Percentiles rank a stretch among this genome's conserved stretches.
Evolutionary conservation across 1,140 invertebrate genomes (phyloP).

Genomic region (Ladona fulva): DNA sequence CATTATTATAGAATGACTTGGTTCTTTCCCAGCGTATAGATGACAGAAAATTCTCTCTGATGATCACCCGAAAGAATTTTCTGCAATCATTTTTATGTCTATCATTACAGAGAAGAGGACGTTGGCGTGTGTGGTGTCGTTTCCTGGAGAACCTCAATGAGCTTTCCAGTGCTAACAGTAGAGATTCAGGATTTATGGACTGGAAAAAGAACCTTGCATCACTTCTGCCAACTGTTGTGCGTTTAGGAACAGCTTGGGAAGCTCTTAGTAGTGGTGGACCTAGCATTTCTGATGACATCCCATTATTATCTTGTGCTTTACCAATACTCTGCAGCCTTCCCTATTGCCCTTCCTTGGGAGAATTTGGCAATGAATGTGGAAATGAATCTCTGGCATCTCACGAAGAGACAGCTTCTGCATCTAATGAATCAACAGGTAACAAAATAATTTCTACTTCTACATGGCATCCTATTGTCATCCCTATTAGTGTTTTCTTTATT

Average conservation of each 20-base stretch:
- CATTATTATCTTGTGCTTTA: background rate
- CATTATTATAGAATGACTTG: no score
- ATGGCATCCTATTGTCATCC: no score
- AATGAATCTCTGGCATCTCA: no score
- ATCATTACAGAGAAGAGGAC: background rate
- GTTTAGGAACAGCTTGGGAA: background rate
- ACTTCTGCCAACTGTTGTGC: background rate
- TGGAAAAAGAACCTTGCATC: background rate
- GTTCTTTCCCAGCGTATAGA: no score
- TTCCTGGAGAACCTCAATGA: background rate
- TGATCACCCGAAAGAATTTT: no score
- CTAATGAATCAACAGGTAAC: no score
- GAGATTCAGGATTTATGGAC: background rate
- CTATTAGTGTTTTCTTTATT: no score
- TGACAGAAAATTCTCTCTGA: no score
- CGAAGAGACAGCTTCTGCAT: no score
- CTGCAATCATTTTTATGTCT: no score
- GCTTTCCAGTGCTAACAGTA: background rate
- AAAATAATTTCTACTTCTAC: no score
- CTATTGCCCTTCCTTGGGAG: background rate
- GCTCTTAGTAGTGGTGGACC: background rate
- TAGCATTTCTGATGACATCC: slow-evolving; percentile 1
- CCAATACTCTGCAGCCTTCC: slow-evolving; percentile 12
- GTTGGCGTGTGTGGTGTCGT: background rate
- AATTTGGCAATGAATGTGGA: slow-evolving; percentile 1